Percentiles rank a stretch among this genome's conserved stretches.
Conservation (phyloP, 92 coral and sea anemone species). For the Phymanthus crucifer region DNA sequence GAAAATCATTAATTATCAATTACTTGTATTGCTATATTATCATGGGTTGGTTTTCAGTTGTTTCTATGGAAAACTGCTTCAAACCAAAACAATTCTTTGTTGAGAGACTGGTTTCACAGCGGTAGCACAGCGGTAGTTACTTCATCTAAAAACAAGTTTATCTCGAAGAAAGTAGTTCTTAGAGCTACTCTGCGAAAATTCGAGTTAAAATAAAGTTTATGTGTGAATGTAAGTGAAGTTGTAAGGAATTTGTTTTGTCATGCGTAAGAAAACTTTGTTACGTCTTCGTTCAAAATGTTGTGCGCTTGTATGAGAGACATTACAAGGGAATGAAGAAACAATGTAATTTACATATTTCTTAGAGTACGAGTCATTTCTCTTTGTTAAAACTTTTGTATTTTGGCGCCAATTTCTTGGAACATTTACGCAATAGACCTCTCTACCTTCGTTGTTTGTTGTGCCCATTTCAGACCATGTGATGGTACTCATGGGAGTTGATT, state of each 20-base stretch:
- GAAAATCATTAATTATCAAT: background rate
- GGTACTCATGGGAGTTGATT: too few species aligned
- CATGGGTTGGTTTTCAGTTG: background rate
- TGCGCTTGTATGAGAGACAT: background rate
- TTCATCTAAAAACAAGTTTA: background rate
- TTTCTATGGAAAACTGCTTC: background rate
- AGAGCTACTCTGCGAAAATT: background rate
- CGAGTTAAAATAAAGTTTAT: too few species aligned
- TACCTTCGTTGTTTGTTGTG: too few species aligned
- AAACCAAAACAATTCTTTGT: background rate
- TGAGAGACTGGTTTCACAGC: background rate
- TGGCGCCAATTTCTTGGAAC: too few species aligned
- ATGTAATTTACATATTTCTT: too few species aligned
- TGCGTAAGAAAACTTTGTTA: background rate
- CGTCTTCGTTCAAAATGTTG: background rate
- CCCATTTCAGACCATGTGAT: too few species aligned
- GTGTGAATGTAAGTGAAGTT: background rate
- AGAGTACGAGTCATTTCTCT: too few species aligned
- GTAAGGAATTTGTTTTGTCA: background rate
- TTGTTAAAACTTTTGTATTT: too few species aligned
- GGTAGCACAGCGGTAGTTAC: background rate
- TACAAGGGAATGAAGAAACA: too few species aligned
- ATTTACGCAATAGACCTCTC: too few species aligned
- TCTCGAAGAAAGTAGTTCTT: background rate
- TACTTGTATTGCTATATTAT: background rate